These are phyloP conservation scores for Lacanobia oleracea DNA, from an alignment of 2,888 invertebrate species.

Conservation along the genomic window DNA sequence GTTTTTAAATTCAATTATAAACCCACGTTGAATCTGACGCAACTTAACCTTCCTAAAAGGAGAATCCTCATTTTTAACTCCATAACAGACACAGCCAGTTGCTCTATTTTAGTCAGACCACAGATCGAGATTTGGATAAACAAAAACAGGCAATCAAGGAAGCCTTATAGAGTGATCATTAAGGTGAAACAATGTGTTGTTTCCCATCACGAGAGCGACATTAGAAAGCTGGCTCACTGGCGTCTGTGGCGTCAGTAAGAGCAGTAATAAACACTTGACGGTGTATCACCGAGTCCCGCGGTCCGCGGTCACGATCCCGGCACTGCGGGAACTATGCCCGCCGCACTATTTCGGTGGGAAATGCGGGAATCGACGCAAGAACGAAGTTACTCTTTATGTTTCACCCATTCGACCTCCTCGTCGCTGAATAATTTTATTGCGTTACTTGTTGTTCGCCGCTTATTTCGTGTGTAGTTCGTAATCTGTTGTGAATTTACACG, in stretches of 20 bases:
- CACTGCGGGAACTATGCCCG: conserved; percentile 49
- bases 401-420: conserved; percentile 37
- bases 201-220: conserved; percentile 54
- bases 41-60: conserved; percentile 10
- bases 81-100: conserved; percentile 5
- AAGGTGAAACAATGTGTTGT: conserved; percentile 57
- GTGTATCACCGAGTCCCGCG: conserved; percentile 39
- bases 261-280: conserved; percentile 61
- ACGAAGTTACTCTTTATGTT: conserved; percentile 63
- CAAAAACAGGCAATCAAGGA: conserved; percentile 36
- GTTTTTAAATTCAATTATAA: neutral
- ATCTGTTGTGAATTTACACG: conserved; percentile 64
- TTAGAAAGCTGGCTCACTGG: conserved; percentile 53
- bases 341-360: conserved; percentile 66
- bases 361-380: conserved; percentile 57
- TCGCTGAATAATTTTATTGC: conserved; percentile 65
- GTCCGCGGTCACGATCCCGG: conserved; percentile 55
- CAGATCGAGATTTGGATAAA: conserved; percentile 40
- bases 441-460: conserved; percentile 63
- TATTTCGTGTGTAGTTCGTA: conserved; percentile 62
- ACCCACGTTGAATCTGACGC: conserved; percentile 9
- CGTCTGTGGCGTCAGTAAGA: conserved; percentile 52
- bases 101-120: conserved; percentile 27
- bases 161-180: conserved; percentile 56
- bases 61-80: conserved; percentile 12